Evolutionary conservation across 2,888 invertebrate genomes (phyloP).

Genomic region (Athalia rosae): DNA sequence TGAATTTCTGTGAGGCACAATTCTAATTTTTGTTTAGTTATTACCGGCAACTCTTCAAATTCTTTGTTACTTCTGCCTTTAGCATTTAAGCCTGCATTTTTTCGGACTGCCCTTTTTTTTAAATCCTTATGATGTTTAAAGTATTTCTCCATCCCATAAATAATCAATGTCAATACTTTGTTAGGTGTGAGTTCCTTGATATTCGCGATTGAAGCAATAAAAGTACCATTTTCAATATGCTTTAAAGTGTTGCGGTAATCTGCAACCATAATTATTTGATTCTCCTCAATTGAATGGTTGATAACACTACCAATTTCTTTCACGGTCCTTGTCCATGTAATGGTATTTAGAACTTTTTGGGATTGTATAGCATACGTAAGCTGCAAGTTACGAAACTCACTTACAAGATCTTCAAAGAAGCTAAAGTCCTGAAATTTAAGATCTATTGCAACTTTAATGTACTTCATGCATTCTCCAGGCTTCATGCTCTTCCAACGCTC

Average conservation of each 20-base stretch:
- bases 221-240: constrained; percentile 65
- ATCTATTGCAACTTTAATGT: constrained; percentile 63
- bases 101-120: constrained; percentile 54
- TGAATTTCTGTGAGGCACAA: constrained; percentile 72
- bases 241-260: constrained; percentile 68
- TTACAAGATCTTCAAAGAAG: constrained; percentile 60
- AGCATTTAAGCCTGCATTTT: constrained; percentile 47
- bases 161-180: constrained; percentile 68
- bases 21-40: constrained; percentile 70
- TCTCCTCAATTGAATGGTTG: constrained; percentile 61
- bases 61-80: constrained; percentile 50
- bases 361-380: constrained; percentile 63
- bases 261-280: constrained; percentile 71
- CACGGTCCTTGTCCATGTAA: constrained; percentile 72
- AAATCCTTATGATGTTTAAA: constrained; percentile 59
- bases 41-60: constrained; percentile 62
- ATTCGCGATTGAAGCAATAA: constrained; percentile 65
- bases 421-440: constrained; percentile 52
- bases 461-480: constrained; percentile 64
- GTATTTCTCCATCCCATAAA: constrained; percentile 72
- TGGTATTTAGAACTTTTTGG: constrained; percentile 68
- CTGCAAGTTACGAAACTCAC: constrained; percentile 60
- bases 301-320: constrained; percentile 60
- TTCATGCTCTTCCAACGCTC: constrained; percentile 59
- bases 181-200: constrained; percentile 60